Evolutionary conservation across 2,113 vertebrate species (phyloP).

Genomic region (Syngnathus floridae): DNA sequence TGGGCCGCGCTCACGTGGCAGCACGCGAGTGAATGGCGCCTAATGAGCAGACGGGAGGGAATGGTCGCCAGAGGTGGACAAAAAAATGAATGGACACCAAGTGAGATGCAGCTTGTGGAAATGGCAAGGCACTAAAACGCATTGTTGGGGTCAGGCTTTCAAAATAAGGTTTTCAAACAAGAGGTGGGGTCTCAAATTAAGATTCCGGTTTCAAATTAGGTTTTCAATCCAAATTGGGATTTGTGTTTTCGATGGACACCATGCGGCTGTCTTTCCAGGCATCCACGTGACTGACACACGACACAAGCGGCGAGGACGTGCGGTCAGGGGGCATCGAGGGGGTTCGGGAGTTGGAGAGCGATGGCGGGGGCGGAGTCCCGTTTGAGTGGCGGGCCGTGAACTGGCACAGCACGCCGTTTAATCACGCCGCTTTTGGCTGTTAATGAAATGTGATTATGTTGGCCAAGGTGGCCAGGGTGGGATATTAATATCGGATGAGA

Average conservation of each 20-base stretch:
- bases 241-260: background rate
- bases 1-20: conserved; percentile 83
- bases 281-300: conserved; percentile 53
- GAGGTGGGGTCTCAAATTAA: no score
- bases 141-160: no score
- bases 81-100: background rate
- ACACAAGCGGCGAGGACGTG: conserved; percentile 36
- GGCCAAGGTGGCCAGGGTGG: conserved; percentile 71
- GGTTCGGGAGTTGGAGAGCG: background rate
- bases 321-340: conserved; percentile 48
- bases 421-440: conserved; percentile 91
- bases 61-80: background rate
- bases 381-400: conserved; percentile 64
- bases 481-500: conserved; percentile 98
- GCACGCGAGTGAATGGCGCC: background rate
- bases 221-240: background rate
- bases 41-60: background rate
- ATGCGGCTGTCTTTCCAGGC: conserved; percentile 26
- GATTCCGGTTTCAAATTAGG: background rate
- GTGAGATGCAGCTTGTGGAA: background rate
- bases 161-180: background rate
- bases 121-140: no score
- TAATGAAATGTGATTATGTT: conserved; percentile 99
- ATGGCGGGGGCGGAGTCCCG: conserved; percentile 30
- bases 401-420: conserved; percentile 92